These are phyloP conservation scores for Isurus oxyrinchus DNA, from an alignment of 2,113 vertebrate species.

Conservation along the genomic window DNA sequence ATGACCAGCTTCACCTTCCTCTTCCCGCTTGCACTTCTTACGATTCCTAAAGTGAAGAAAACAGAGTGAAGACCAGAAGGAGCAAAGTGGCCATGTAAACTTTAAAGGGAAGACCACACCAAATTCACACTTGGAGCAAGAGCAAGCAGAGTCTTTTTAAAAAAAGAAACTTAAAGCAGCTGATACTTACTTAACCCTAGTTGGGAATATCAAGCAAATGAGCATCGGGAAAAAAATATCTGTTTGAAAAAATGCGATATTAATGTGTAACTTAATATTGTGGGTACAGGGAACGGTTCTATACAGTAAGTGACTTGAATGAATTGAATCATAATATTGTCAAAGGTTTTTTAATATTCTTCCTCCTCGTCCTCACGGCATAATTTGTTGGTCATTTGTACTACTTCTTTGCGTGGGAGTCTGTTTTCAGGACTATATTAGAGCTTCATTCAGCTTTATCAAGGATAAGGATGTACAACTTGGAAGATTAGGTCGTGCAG, in stretches of 20 bases:
- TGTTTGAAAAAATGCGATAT: not conserved
- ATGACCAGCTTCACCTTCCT: constrained; percentile 66
- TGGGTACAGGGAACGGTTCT: not conserved
- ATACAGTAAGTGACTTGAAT: not conserved
- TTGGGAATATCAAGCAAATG: not conserved
- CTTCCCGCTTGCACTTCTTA: constrained; percentile 68
- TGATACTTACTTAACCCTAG: not conserved
- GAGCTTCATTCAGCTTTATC: not conserved
- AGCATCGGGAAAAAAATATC: not conserved
- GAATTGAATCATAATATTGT: not conserved
- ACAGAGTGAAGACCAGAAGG: constrained; percentile 44
- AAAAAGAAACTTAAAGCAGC: not conserved
- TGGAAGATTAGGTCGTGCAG: not conserved
- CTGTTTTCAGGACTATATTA: not conserved
- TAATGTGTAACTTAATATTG: not conserved
- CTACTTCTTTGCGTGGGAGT: not conserved
- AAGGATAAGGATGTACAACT: not conserved
- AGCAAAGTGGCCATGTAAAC: not conserved
- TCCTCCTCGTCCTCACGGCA: not conserved
- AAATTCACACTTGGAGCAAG: not conserved
- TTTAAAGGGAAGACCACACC: not conserved
- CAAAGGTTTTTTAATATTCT: not conserved
- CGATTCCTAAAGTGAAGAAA: constrained; percentile 46
- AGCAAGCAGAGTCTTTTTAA: not conserved
- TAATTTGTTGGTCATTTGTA: not conserved